Conservation (phyloP, 2,888 invertebrate genomes). For the Chymomyza procnemis region DNA sequence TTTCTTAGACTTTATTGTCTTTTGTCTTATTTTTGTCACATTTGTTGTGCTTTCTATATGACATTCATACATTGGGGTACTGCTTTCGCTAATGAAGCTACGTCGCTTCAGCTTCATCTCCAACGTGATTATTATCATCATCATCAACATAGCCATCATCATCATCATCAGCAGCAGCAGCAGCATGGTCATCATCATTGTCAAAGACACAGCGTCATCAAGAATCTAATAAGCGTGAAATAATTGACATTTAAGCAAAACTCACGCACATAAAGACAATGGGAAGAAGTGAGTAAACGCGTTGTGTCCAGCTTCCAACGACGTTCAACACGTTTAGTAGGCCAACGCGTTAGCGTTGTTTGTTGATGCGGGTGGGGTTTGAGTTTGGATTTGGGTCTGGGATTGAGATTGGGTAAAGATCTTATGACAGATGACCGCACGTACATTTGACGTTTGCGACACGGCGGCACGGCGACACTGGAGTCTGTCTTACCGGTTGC, state of each 20-base stretch:
- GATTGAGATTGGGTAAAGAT: no score
- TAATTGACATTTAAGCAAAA: constrained; percentile 71
- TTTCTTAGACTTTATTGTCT: neutral
- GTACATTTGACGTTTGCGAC: constrained; percentile 56
- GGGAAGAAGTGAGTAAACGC: constrained; percentile 5
- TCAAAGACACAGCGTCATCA: constrained; percentile 35
- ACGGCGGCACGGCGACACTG: constrained; percentile 45
- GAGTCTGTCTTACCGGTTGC: neutral
- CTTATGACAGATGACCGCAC: constrained; percentile 72
- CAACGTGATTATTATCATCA: constrained; percentile 26
- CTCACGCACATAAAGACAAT: constrained; percentile 65
- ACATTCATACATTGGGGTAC: neutral
- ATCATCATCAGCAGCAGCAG: constrained; percentile 18
- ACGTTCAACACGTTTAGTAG: constrained; percentile 40
- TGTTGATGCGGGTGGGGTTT: no score
- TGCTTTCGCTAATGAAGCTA: constrained; percentile 47
- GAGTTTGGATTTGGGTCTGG: no score
- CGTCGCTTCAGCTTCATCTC: constrained; percentile 9
- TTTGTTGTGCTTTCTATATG: constrained; percentile 30
- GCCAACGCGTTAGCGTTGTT: constrained; percentile 36
- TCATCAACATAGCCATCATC: no score
- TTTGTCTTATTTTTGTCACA: constrained; percentile 13
- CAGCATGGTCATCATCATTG: constrained; percentile 20
- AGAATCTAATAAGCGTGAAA: constrained; percentile 70
- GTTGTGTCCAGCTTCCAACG: neutral